Percentiles rank a stretch among this genome's conserved stretches.
Conservation (phyloP, 2,113 vertebrate species). For the Panthera uncia region DNA sequence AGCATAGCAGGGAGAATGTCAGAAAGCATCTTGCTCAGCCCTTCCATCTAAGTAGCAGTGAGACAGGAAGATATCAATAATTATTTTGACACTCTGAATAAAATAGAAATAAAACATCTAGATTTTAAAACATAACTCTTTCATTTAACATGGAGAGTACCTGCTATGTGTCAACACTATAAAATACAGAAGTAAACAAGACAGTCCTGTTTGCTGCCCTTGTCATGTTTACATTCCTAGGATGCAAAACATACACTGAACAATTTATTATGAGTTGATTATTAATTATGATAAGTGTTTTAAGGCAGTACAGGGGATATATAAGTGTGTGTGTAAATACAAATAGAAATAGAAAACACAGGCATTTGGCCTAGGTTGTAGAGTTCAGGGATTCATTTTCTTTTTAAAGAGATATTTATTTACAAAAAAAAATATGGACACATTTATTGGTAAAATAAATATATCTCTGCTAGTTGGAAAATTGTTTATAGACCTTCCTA, state of each 20-base stretch:
- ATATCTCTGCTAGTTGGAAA: neutral
- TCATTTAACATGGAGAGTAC: neutral
- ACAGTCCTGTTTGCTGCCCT: neutral
- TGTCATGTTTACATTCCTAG: neutral
- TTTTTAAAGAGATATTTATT: neutral
- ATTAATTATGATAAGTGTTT: neutral
- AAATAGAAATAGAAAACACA: neutral
- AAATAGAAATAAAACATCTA: neutral
- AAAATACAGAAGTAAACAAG: neutral
- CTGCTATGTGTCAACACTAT: neutral
- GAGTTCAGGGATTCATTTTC: neutral
- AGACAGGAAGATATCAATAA: neutral
- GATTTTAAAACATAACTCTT: neutral
- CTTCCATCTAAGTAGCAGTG: neutral
- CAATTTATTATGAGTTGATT: neutral
- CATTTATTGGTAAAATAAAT: neutral
- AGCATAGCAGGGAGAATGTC: neutral
- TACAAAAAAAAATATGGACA: neutral
- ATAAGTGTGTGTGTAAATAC: neutral
- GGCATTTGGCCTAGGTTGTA: neutral
- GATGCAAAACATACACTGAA: neutral
- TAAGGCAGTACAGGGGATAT: neutral
- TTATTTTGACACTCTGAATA: neutral
- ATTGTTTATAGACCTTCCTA: neutral
- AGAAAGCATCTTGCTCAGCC: neutral